These are phyloP conservation scores for Glandiceps talaboti DNA, from an alignment of 53 echinoderm and acorn worm species.

Conservation along the genomic window DNA sequence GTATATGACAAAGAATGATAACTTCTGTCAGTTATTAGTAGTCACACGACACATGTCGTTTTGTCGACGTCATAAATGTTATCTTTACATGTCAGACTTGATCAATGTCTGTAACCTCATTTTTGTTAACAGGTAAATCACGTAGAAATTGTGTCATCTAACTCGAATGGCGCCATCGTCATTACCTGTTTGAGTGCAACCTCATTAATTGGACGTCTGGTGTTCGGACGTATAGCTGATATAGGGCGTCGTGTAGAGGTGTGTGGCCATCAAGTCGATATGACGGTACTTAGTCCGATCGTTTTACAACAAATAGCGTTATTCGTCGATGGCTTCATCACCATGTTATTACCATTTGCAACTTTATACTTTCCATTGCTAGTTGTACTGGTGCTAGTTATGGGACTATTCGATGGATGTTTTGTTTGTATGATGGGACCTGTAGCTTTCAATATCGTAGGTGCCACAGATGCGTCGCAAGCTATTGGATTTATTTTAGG, in stretches of 20 bases:
- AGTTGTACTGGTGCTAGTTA: conserved; percentile 38
- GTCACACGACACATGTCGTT: too few species aligned
- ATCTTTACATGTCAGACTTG: too few species aligned
- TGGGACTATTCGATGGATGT: conserved; percentile 84
- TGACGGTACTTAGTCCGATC: too few species aligned
- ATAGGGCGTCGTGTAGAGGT: too few species aligned
- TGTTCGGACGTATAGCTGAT: conserved; percentile 69
- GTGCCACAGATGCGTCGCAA: conserved; percentile 53
- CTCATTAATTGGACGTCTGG: conserved; percentile 60
- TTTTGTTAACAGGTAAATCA: conserved; percentile 54
- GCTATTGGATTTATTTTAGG: conserved; percentile 72
- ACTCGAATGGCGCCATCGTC: conserved; percentile 38
- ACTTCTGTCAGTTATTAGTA: too few species aligned
- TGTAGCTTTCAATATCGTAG: conserved; percentile 75
- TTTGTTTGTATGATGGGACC: conserved; percentile 94
- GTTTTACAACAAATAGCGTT: conserved; percentile 69
- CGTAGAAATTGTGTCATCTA: conserved; percentile 39
- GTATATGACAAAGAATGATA: too few species aligned
- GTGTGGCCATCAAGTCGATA: too few species aligned
- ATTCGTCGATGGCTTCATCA: conserved; percentile 66
- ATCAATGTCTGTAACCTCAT: too few species aligned
- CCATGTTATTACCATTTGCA: conserved; percentile 56
- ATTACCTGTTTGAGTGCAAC: conserved; percentile 92
- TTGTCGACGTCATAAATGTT: too few species aligned
- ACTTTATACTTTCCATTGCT: conserved; percentile 44